Conservation (phyloP, 2,113 vertebrate species). For the Sinocyclocheilus anophthalmus region DNA sequence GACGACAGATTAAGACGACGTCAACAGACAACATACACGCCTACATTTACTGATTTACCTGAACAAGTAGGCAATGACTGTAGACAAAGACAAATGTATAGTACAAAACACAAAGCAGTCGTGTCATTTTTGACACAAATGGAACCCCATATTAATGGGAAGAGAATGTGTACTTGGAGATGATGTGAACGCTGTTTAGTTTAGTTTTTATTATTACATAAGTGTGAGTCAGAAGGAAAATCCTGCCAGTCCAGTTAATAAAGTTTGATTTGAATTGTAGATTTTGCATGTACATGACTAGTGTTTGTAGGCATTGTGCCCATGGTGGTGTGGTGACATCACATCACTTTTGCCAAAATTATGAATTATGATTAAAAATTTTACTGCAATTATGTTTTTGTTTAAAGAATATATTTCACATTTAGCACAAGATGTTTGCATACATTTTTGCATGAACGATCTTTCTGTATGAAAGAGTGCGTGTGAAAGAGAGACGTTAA, state of each 20-base stretch:
- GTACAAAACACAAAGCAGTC: no score
- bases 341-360: background rate
- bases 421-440: background rate
- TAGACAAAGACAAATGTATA: no score
- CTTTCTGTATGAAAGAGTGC: background rate
- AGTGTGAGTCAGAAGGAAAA: conserved; percentile 33
- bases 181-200: background rate
- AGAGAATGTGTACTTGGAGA: background rate
- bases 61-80: no score
- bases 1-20: no score
- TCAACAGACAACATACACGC: no score
- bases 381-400: background rate
- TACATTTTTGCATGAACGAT: background rate
- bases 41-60: no score
- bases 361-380: background rate
- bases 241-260: conserved; percentile 36
- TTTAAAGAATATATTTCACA: background rate
- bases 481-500: background rate
- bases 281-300: conserved; percentile 4
- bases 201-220: background rate
- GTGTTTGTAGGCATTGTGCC: background rate
- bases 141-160: background rate
- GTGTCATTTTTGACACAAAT: no score
- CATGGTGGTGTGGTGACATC: background rate
- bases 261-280: background rate